Evolutionary conservation across 2,113 vertebrate species (phyloP).

Genomic region (Tachysurus fulvidraco): DNA sequence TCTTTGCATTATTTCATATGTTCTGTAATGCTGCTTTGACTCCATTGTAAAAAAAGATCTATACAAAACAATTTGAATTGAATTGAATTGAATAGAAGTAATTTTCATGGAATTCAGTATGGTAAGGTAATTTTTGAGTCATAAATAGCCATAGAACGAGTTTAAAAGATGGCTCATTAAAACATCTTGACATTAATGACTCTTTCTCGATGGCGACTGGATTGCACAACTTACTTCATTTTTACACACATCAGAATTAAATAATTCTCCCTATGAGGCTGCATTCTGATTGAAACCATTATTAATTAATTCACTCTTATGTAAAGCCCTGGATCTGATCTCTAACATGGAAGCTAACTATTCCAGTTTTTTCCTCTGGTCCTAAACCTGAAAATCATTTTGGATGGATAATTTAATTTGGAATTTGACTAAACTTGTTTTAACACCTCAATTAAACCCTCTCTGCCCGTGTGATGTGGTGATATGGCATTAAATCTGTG

Average conservation of each 20-base stretch:
- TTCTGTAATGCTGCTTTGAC: too few species aligned
- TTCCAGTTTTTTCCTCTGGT: neutral
- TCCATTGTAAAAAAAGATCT: too few species aligned
- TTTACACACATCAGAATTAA: constrained; percentile 31
- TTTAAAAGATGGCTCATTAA: constrained; percentile 17
- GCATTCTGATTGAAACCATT: constrained; percentile 28
- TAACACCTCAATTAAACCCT: neutral
- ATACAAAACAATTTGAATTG: neutral
- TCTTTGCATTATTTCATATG: too few species aligned
- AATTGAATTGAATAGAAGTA: neutral
- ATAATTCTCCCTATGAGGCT: constrained; percentile 29
- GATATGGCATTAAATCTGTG: neutral
- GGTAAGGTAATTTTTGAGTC: neutral
- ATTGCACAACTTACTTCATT: constrained; percentile 23
- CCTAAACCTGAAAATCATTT: neutral
- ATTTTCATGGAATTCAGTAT: neutral
- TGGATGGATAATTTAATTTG: neutral
- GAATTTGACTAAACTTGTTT: neutral
- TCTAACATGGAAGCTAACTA: neutral
- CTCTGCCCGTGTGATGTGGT: neutral
- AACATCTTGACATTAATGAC: constrained; percentile 34
- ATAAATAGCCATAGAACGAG: neutral
- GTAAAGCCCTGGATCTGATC: neutral
- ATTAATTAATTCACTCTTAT: constrained; percentile 34
- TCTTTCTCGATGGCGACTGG: constrained; percentile 13